Evolutionary conservation across 2,113 vertebrate genomes (phyloP), one percentile per base, ranked within the genome.

Genomic region (Hypanus sabinus): DNA sequence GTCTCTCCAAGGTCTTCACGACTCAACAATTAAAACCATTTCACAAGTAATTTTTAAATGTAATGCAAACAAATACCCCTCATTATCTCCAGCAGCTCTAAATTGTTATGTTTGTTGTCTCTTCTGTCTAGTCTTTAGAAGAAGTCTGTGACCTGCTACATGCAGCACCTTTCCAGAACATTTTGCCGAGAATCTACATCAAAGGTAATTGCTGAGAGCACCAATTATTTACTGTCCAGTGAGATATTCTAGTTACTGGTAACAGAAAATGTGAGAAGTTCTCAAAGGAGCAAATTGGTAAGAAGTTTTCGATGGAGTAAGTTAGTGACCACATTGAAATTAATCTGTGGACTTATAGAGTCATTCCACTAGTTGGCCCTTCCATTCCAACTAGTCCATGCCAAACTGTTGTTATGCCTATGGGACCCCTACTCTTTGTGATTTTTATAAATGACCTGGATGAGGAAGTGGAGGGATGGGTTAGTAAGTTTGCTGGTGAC

Each of bases 111-210:
- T 94, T 20, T 33, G 20, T 68, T 94, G 94, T 95, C 95, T 94
- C 3, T 8, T 94, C 94, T 22, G 24, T 46, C 93, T 93, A 98
- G 98, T 98, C 98, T 20, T 96, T 98, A 30, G 98, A 98, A 94
- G 98, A 98, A 94, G 98, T 98, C 36, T 98, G 98, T 94, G 98
- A 98, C 96, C 96, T 98, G 94, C 60, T 98, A 94, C 98, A 98
- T 0, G 98, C 98, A 0, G 98, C 98, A 0, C 98, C 98, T 0
- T 98, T 98, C 95, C 98, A 98, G 95, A 98, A 98, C 94, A 98
- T 98, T 95, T 95, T 98, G 94, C 98, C 98, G 0, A 95, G 98
- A 80, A 97, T 98, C 94, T 97, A 98, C 0, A 97, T 98, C 94
- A 98, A 98, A 97, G 98, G 98, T 98, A 95, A 94, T 0, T 36